These are phyloP conservation scores for Drosophila nr. medialis DNA, from an alignment of 2,888 invertebrate genomes.

Conservation along the genomic window DNA sequence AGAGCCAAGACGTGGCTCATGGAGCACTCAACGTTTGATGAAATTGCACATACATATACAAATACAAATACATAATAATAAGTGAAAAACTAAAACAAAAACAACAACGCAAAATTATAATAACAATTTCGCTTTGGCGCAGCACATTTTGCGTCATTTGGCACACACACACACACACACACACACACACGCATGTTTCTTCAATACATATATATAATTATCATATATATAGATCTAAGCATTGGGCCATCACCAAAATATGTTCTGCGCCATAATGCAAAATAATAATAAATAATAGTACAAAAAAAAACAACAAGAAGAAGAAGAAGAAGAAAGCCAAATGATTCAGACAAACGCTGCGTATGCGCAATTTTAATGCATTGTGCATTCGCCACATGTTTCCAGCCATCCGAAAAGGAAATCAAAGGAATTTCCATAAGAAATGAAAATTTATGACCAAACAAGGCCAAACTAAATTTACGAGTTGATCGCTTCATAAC, in stretches of 20 bases:
- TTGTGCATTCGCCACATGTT: constrained; percentile 52
- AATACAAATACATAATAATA: constrained; percentile 31
- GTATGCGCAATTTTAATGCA: constrained; percentile 65
- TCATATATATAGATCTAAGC: constrained; percentile 36
- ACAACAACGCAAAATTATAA: constrained; percentile 56
- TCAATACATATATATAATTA: not conserved
- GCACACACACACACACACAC: constrained; percentile 6
- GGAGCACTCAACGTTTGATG: constrained; percentile 23
- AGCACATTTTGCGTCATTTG: constrained; percentile 70
- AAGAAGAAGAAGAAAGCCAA: constrained; percentile 19
- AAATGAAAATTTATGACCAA: not conserved
- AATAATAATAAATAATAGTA: constrained; percentile 12
- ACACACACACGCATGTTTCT: constrained; percentile 1
- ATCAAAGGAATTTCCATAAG: not conserved
- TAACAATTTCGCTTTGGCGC: constrained; percentile 63
- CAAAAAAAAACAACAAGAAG: not conserved
- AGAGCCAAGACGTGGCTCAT: constrained; percentile 41
- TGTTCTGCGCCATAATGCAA: constrained; percentile 51
- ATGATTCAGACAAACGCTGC: constrained; percentile 50
- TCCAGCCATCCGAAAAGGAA: not conserved
- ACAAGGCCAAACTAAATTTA: not conserved
- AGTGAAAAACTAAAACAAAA: constrained; percentile 24
- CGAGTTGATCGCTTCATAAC: not conserved
- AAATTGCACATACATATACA: constrained; percentile 20
- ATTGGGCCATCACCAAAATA: constrained; percentile 33